Evolutionary conservation across 2,113 vertebrate genomes (phyloP), one percentile per base, ranked within the genome.

Genomic region (Nothocercus julius): DNA sequence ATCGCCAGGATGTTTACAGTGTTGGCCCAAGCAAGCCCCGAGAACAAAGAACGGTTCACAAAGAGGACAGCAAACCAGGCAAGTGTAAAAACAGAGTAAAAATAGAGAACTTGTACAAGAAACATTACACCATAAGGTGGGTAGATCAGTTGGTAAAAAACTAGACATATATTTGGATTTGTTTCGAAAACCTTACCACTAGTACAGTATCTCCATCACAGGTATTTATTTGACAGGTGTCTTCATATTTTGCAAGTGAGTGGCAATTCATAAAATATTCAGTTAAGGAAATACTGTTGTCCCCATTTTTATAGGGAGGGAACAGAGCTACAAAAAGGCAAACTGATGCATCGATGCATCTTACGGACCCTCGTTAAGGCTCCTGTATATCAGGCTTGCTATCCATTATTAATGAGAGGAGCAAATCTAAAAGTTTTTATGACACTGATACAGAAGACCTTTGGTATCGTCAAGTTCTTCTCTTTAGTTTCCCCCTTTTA

Each of bases 381-480:
- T 72, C 69, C 42, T 47, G 45, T 21, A 49, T 51, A 83, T 94
- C 18, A 4, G 0, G 85, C 76, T 96, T 68, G 45, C 8, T 38
- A 94, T 84, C 61, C 86, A 94, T 96, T 97, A 94, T 92, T 92
- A 93, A 95, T 62, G 30, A 93, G 20, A 89, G 36, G 72, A 92
- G 93, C 85, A 92, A 92, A 94, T 87, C 94, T 91, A 91, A 93
- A 93, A 87, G 75, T 77, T 59, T 45, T 94, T 91, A 91, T 95
- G 87, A 82, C 66, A 92, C 49, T 2, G 5, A 85, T 54, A 89
- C 45, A 95, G 87, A 85, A 95, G n/a, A 13, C 14, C 56, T 89
- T 91, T 74, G 49, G 49, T 77, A 81, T 0, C 1, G 78, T 47
- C 53, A 93, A 87, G 90, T 89, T 74, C 77, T 95, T 85, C 72